phyloP scores from a whole-genome alignment of 2,797 vertebrate genomes.

The Melanotaenia pygmaea region DNA sequence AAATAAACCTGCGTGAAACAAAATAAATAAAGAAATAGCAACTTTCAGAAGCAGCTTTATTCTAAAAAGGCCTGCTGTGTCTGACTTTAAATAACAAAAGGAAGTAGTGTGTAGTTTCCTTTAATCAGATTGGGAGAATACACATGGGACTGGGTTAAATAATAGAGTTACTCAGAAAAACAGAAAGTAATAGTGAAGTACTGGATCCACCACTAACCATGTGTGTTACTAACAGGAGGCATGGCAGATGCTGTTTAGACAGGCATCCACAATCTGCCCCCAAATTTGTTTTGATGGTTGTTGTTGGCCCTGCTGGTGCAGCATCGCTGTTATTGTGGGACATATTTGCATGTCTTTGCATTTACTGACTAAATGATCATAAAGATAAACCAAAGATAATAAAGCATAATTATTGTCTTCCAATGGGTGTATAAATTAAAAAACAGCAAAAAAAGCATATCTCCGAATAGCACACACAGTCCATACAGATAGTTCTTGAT shows the following conservation, averaged over 20 bases:
- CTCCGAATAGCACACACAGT: background rate
- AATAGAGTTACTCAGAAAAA: background rate
- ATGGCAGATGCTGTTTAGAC: slow-evolving; percentile 33
- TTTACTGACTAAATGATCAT: background rate
- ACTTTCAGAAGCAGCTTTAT: background rate
- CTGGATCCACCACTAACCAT: background rate
- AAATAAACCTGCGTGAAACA: background rate
- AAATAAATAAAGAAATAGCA: background rate
- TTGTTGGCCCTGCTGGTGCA: background rate
- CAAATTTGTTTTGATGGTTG: slow-evolving; percentile 5
- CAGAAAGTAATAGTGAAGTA: background rate
- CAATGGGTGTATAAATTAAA: background rate
- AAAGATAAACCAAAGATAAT: background rate
- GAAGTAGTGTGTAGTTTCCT: too few relatives aligned
- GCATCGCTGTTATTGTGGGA: background rate
- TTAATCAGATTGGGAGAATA: background rate
- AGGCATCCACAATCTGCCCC: slow-evolving; percentile 25
- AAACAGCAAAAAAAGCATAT: background rate
- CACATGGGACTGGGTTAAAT: background rate
- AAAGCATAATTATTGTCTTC: background rate
- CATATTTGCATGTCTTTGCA: background rate
- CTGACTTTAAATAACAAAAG: background rate
- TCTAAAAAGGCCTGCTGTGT: background rate
- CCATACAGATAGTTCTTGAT: background rate
- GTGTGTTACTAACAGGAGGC: slow-evolving; percentile 11